Percentiles rank a stretch among this genome's conserved stretches.
These are phyloP conservation scores for Pedetes capensis DNA, from an alignment of 2,113 vertebrate genomes.

Conservation along the genomic window DNA sequence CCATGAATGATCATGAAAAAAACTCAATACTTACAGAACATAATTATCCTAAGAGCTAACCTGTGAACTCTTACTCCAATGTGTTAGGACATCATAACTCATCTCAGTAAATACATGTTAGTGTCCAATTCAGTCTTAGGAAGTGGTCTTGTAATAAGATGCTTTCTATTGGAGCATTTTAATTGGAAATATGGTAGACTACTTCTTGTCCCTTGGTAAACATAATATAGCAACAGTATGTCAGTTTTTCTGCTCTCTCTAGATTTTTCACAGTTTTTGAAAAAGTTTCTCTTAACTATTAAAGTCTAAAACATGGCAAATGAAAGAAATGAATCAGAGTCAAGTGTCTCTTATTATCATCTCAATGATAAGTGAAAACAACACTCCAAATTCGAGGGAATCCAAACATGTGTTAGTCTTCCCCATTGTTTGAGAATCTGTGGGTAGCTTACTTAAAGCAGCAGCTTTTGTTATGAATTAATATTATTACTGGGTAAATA, in stretches of 20 bases:
- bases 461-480: constrained; percentile 13
- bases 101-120: constrained; percentile 20
- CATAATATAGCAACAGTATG: background rate
- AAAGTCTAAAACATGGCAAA: constrained; percentile 10
- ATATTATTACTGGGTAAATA: background rate
- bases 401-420: background rate
- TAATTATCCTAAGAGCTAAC: constrained; percentile 8
- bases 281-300: background rate
- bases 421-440: background rate
- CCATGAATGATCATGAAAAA: constrained; percentile 34
- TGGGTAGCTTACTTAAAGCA: constrained; percentile 27
- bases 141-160: background rate
- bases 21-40: background rate
- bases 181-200: background rate
- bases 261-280: background rate
- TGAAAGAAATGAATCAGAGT: constrained; percentile 13
- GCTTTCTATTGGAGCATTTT: background rate
- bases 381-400: background rate
- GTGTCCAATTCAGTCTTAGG: background rate
- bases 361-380: background rate
- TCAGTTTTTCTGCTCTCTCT: background rate
- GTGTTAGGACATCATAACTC: background rate
- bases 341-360: background rate
- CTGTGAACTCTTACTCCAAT: background rate
- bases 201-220: background rate